phyloP scores from a whole-genome alignment of 2,888 invertebrate genomes.

The Drosophila imparisetae region DNA sequence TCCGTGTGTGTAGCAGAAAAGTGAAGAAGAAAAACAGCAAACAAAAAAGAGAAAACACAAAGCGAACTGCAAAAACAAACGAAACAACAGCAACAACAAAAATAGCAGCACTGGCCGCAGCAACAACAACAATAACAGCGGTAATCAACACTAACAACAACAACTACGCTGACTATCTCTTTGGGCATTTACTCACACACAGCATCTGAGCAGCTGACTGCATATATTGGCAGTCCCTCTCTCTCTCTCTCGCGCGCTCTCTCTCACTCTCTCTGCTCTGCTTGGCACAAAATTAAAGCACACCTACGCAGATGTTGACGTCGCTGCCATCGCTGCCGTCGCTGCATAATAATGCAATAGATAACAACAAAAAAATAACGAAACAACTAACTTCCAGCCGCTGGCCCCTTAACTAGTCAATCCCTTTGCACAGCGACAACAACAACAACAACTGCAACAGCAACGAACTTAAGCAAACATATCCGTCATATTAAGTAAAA shows the following conservation, averaged over 20 bases:
- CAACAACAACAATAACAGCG: conserved; percentile 30
- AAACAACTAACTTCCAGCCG: conserved; percentile 60
- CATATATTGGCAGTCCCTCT: conserved; percentile 5
- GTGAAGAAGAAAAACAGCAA: conserved; percentile 36
- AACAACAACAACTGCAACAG: conserved; percentile 18
- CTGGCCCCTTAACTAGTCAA: conserved; percentile 68
- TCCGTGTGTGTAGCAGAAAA: conserved; percentile 30
- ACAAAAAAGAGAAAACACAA: conserved; percentile 39
- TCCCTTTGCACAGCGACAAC: conserved; percentile 12
- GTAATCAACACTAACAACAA: conserved; percentile 38
- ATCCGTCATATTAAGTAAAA: conserved; percentile 61
- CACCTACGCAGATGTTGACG: conserved; percentile 45
- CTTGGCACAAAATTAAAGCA: conserved; percentile 44
- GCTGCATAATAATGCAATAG: conserved; percentile 45
- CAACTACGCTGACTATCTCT: conserved; percentile 59
- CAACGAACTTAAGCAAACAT: conserved; percentile 50
- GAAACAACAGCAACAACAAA: conserved; percentile 19
- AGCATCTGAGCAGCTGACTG: conserved; percentile 56
- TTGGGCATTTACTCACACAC: conserved; percentile 47
- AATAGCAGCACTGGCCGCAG: conserved; percentile 30
- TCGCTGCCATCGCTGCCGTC: conserved; percentile 26
- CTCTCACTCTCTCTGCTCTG: conserved; percentile 17
- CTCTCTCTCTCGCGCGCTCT: conserved; percentile 4
- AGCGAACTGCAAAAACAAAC: conserved; percentile 34
- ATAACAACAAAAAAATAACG: conserved; percentile 12